Conservation (phyloP, 2,113 vertebrate species). For the Dolichotis patagonum region DNA sequence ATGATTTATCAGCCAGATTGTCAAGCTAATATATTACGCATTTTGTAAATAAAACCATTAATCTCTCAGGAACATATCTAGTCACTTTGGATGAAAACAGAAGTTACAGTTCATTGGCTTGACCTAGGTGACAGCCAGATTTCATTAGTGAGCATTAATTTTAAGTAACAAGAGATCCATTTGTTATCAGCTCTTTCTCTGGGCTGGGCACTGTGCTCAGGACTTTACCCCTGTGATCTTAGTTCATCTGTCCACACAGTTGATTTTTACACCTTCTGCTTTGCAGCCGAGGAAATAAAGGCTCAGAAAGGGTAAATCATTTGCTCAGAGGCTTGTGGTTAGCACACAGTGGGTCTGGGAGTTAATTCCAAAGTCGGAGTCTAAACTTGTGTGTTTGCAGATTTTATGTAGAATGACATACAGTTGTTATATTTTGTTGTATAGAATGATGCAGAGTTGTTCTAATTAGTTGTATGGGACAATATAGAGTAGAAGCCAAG, state of each 20-base stretch:
- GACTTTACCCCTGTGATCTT: not conserved
- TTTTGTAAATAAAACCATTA: conserved; percentile 76
- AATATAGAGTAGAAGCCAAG: not conserved
- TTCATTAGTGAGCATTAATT: not conserved
- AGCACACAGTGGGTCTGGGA: not conserved
- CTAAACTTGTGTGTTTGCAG: not conserved
- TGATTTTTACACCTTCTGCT: not conserved
- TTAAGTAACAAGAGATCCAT: not conserved
- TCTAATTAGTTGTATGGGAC: not conserved
- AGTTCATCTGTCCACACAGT: not conserved
- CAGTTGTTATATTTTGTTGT: not conserved
- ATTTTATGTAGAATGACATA: not conserved
- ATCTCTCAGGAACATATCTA: conserved; percentile 64
- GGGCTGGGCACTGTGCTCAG: not conserved
- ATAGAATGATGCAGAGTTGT: not conserved
- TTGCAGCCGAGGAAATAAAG: not conserved
- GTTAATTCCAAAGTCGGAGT: not conserved
- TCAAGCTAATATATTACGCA: not conserved
- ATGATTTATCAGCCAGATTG: conserved; percentile 25
- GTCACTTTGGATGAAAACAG: not conserved
- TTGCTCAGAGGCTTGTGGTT: not conserved
- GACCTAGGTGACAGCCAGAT: conserved; percentile 10
- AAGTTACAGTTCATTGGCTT: not conserved
- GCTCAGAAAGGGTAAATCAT: not conserved
- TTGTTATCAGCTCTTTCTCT: not conserved